Conservation (phyloP, 2,888 invertebrate genomes). For the Heliconius charithonia region DNA sequence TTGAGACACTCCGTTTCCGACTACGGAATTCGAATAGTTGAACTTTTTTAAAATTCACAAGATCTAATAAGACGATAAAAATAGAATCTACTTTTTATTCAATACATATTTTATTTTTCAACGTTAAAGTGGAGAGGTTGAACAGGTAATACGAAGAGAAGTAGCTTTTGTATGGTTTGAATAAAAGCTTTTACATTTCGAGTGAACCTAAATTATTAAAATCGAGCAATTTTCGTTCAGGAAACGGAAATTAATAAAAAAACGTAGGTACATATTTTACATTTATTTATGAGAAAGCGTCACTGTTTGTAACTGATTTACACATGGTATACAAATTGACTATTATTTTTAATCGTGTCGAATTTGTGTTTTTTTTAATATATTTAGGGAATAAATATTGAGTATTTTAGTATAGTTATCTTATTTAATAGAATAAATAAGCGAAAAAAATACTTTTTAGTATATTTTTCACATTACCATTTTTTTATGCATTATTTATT, state of each 20-base stretch:
- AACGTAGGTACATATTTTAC: background rate
- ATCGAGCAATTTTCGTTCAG: background rate
- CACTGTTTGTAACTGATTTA: background rate
- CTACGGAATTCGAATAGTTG: no score
- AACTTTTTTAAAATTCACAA: no score
- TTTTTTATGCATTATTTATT: no score
- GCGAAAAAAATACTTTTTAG: no score
- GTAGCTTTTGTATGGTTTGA: conserved; percentile 1
- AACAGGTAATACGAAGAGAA: conserved; percentile 13
- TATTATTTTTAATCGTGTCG: background rate
- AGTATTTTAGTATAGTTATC: no score
- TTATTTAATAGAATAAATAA: no score
- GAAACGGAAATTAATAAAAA: background rate
- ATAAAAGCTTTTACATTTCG: conserved; percentile 18
- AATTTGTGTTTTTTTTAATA: no score
- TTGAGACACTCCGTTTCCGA: no score
- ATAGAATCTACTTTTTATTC: background rate
- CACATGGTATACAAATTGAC: background rate
- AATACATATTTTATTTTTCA: conserved; percentile 10
- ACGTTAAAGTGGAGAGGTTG: background rate
- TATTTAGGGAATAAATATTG: no score
- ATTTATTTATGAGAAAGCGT: no score
- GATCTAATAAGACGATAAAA: background rate
- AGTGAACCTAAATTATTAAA: background rate
- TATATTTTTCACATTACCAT: no score